Base-by-base conservation (phyloP, 2,113 vertebrate genomes). In the Notothenia coriiceps region DNA sequence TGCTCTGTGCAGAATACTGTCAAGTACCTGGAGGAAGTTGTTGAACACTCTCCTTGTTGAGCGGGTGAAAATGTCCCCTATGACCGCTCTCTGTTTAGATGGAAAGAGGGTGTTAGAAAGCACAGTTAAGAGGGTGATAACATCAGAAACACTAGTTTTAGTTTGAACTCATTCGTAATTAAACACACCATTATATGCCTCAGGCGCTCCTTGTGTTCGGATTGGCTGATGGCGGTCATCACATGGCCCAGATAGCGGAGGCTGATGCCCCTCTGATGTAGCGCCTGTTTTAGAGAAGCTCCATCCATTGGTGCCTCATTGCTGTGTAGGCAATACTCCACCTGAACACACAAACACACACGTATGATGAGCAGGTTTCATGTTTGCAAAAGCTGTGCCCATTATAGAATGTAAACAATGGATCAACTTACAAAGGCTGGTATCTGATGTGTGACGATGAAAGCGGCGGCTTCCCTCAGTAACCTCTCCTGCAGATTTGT, bases 161-260 rank as follows among this genome's bases (percentile, higher is more conserved):
- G 13, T 64, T 20, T 43, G 10, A 20, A 40, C 4, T 63, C 18
- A 35, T 29, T 50, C 47, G 15, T 12, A 61, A 29, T 33, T 40
- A 50, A 60, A 87, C 86, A 1, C 47, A 96, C 96, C 88, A 72
- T 92, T 82, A 96, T 92, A 79, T 96, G 95, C 66, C 94, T 92
- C 74, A 96, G 91, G 18, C 52, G 67, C 47, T 93, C 90, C 68
- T 84, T 93, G 77, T 92, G 84, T 74, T 95, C 93, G 64, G 93
- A 93, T 29, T 93, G 91, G 78, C 51, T 86, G 77, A 96, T 91
- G 63, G 86, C 60, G 40, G 87, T 92, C 51, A 91, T 55, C 25
- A 96, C 80, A 49, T 94, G 88, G 11, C 96, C 96, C 50, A 96
- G 83, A 87, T 96, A 96, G 0, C 96, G 94, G 2, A 96, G 87